Base-by-base conservation (phyloP, 1,140 invertebrate genomes). In the Rhynchophorus ferrugineus region DNA sequence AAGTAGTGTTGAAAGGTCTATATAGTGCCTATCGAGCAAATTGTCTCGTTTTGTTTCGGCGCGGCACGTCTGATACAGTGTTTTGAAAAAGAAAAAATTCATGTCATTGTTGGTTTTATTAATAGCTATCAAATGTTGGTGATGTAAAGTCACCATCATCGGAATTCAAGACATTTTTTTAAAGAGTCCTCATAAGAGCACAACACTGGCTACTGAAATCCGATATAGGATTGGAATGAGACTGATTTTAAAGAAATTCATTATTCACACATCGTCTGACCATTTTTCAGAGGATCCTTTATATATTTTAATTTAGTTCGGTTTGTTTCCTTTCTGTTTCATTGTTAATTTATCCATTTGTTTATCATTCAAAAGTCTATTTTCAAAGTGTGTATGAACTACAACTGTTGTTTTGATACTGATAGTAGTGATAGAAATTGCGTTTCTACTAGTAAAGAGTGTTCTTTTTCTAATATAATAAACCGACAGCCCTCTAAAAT, bases 121-220 rank as follows among this genome's bases (percentile, higher is more conserved):
- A n/a, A n/a, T n/a, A n/a, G n/a, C n/a, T n/a, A n/a, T n/a, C n/a
- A n/a, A n/a, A 6, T 20, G 19, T 14, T 16, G 47, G 47, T 49
- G 17, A 49, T 49, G 47, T 43, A 42, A 49, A 42, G 8, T 17
- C 13, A 33, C 36, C 18, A 16, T 35, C 22, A 44, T 39, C 41
- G 38, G 8, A 7, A 6, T 35, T 21, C 2, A 42, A 41, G n/a
- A 42, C 17, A 29, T 42, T 41, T 33, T 18, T 16, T 17, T 16
- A 14, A 43, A 43, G 14, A 21, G 20, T 46, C 46, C 49, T n/a
- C n/a, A 1, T 14, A 49, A 53, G 41, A 24, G 14, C 53, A 57
- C 44, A 63, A 66, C 62, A 61, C 67, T 67, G 67, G 66, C 67
- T 57, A 69, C 63, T 59, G 67, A 68, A 67, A 65, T 67, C 38